These are phyloP conservation scores for Morone chrysops DNA, from an alignment of 2,113 vertebrate species.

Conservation along the genomic window DNA sequence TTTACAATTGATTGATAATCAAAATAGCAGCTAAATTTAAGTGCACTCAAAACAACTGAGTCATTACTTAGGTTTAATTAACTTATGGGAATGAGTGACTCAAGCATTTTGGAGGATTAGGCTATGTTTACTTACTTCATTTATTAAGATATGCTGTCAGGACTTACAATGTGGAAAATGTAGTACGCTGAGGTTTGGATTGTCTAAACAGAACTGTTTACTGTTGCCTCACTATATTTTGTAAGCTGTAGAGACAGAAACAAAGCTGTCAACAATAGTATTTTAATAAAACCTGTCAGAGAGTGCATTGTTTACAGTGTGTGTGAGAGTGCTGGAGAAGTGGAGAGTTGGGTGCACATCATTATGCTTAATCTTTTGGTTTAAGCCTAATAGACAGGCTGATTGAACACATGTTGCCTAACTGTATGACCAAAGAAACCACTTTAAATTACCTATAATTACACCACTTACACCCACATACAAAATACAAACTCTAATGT, in stretches of 20 bases:
- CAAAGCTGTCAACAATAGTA: neutral
- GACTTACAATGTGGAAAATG: no score
- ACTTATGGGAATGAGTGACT: no score
- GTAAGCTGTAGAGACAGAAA: neutral
- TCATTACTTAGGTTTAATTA: no score
- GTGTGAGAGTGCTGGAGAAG: neutral
- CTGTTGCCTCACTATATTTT: neutral
- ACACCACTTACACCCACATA: slow-evolving; percentile 3
- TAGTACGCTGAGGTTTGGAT: neutral
- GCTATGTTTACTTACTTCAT: no score
- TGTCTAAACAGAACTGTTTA: no score
- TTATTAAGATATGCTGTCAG: no score
- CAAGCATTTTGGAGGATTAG: no score
- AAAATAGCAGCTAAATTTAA: no score
- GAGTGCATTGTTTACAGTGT: neutral
- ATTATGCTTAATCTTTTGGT: neutral
- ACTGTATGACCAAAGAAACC: neutral
- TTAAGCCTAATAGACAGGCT: neutral
- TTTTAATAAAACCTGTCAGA: neutral
- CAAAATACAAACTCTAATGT: neutral
- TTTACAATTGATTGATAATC: no score
- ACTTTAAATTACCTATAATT: neutral
- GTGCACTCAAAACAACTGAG: no score
- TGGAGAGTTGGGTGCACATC: neutral
- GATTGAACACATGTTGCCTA: neutral